phyloP scores from a whole-genome alignment of 2,888 invertebrate genomes.

The Taenaris catops region DNA sequence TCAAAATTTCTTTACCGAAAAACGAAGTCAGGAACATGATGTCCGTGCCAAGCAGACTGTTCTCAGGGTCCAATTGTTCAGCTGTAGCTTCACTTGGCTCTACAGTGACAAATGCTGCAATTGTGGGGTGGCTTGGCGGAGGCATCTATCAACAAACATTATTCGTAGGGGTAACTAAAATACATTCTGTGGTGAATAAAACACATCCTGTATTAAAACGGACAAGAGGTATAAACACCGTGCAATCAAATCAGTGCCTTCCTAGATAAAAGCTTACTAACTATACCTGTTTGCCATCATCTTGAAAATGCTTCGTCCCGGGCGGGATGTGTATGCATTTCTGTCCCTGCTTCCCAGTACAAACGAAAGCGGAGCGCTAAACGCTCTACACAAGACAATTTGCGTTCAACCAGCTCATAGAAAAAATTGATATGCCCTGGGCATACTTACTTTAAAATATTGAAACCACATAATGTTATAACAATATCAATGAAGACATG shows the following conservation, averaged over 20 bases:
- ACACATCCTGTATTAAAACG: too few relatives aligned
- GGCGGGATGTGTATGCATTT: constrained; percentile 13
- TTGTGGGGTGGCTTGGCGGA: constrained; percentile 69
- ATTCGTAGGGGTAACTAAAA: too few relatives aligned
- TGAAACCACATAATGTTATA: too few relatives aligned
- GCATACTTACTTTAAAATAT: too few relatives aligned
- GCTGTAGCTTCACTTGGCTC: constrained; percentile 82
- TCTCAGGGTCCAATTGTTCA: constrained; percentile 87
- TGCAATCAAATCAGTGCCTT: not conserved
- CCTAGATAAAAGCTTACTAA: not conserved
- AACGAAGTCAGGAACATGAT: constrained; percentile 96
- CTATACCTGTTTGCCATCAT: constrained; percentile 13
- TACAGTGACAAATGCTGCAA: constrained; percentile 77
- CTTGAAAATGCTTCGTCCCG: constrained; percentile 10
- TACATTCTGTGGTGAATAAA: too few relatives aligned
- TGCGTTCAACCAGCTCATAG: constrained; percentile 8
- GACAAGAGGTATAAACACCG: too few relatives aligned
- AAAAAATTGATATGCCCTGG: constrained; percentile 4
- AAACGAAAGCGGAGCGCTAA: constrained; percentile 21
- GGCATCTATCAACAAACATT: constrained; percentile 28
- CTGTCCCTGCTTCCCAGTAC: constrained; percentile 4
- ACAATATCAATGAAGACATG: too few relatives aligned
- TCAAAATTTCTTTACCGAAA: constrained; percentile 84
- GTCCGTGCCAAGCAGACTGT: constrained; percentile 92
- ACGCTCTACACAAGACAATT: constrained; percentile 22